Evolutionary conservation across 2,888 invertebrate genomes (phyloP).

Genomic region (Phytoseiulus persimilis): DNA sequence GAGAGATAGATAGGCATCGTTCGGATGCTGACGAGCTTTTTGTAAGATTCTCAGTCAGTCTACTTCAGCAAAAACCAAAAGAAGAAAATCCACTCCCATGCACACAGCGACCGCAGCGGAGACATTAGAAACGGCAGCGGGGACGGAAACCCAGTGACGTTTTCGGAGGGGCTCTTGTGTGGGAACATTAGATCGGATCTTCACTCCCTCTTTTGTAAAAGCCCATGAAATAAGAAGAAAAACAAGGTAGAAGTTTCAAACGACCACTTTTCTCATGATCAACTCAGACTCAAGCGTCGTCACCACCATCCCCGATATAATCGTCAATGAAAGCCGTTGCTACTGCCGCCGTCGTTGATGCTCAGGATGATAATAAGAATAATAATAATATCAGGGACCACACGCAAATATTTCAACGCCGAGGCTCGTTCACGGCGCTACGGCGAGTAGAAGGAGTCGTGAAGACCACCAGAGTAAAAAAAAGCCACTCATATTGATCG

Average conservation of each 20-base stretch:
- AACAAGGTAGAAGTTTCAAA: neutral
- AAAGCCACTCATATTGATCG: neutral
- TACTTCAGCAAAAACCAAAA: neutral
- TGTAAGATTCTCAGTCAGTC: neutral
- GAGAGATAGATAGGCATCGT: neutral
- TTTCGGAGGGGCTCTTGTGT: neutral
- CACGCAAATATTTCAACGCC: neutral
- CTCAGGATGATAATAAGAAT: neutral
- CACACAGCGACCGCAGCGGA: neutral
- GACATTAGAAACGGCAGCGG: neutral
- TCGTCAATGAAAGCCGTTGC: neutral
- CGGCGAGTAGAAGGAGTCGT: neutral
- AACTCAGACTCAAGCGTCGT: neutral
- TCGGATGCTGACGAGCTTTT: neutral
- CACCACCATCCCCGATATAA: neutral
- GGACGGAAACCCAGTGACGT: neutral
- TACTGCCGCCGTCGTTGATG: neutral
- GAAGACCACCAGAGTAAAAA: neutral
- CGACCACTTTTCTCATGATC: neutral
- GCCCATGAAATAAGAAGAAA: neutral
- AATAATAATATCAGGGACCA: conserved; percentile 5
- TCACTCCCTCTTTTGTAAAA: neutral
- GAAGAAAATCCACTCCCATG: neutral
- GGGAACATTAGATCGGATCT: neutral
- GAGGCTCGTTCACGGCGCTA: neutral